phyloP scores from a whole-genome alignment of 2,113 vertebrate genomes.

The Scomber colias region DNA sequence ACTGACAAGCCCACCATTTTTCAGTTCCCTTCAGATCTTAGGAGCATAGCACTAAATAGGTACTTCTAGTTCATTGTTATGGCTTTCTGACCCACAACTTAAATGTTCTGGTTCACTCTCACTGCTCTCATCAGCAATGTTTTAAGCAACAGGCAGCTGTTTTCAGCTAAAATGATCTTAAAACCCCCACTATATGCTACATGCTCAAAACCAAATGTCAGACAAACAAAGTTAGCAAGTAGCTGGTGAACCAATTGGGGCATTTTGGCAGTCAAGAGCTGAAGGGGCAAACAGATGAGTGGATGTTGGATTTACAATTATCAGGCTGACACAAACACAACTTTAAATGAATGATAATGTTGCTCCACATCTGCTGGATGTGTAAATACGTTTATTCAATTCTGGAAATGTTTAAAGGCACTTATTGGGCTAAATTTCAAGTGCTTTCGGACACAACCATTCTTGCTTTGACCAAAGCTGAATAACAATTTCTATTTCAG shows the following conservation, averaged over 20 bases:
- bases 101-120: neutral
- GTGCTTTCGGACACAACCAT: neutral
- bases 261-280: slow-evolving; percentile 6
- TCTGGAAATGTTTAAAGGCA: slow-evolving; percentile 19
- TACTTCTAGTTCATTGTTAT: too few species aligned
- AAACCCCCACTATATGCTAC: neutral
- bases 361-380: too few species aligned
- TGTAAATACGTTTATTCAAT: neutral
- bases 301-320: slow-evolving; percentile 16
- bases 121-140: neutral
- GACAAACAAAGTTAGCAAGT: slow-evolving; percentile 1
- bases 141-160: neutral
- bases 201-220: slow-evolving; percentile 10
- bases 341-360: neutral
- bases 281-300: neutral
- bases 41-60: too few species aligned
- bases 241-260: slow-evolving; percentile 7
- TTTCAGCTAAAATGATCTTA: neutral
- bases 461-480: too few species aligned
- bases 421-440: neutral
- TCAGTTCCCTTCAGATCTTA: too few species aligned
- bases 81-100: neutral
- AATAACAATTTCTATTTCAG: too few species aligned
- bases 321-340: neutral
- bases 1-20: too few species aligned